Conservation (phyloP, 2,797 vertebrate species). For the Acipenser ruthenus region DNA sequence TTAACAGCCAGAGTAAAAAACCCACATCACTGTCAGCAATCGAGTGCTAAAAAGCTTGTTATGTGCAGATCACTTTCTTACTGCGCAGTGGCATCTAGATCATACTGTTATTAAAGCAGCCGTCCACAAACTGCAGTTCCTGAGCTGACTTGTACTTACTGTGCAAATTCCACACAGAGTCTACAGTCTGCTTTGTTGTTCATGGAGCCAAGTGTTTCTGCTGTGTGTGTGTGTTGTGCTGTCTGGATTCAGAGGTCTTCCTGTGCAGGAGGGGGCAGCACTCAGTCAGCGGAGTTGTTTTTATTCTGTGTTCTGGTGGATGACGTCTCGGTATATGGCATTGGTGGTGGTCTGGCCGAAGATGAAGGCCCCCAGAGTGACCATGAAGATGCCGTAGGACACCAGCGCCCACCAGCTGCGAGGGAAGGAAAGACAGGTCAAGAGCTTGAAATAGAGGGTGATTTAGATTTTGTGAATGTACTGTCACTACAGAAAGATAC, state of each 20-base stretch:
- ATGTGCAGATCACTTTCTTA: too few relatives aligned
- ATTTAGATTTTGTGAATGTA: too few relatives aligned
- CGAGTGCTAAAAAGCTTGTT: too few relatives aligned
- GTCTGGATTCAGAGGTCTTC: not conserved
- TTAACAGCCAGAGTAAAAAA: too few relatives aligned
- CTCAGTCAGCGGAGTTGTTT: not conserved
- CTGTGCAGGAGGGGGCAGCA: not conserved
- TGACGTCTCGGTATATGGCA: conserved; percentile 67
- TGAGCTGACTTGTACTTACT: too few relatives aligned
- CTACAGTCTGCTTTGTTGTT: not conserved
- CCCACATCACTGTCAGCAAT: too few relatives aligned
- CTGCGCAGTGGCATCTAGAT: too few relatives aligned
- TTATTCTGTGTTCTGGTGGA: conserved; percentile 28
- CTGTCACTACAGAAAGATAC: not conserved
- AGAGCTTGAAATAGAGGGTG: not conserved
- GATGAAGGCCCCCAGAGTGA: conserved; percentile 83
- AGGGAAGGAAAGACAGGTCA: conserved; percentile 1
- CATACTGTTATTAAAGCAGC: too few relatives aligned
- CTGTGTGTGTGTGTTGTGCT: not conserved
- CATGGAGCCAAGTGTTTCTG: conserved; percentile 3
- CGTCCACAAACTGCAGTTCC: too few relatives aligned
- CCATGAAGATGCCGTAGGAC: conserved; percentile 72
- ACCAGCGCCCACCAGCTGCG: conserved; percentile 79
- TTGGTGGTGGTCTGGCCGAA: conserved; percentile 93
- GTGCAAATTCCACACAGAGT: too few relatives aligned